Evolutionary conservation across 2,888 invertebrate species (phyloP).

Genomic region (Bellardia pandia): DNA sequence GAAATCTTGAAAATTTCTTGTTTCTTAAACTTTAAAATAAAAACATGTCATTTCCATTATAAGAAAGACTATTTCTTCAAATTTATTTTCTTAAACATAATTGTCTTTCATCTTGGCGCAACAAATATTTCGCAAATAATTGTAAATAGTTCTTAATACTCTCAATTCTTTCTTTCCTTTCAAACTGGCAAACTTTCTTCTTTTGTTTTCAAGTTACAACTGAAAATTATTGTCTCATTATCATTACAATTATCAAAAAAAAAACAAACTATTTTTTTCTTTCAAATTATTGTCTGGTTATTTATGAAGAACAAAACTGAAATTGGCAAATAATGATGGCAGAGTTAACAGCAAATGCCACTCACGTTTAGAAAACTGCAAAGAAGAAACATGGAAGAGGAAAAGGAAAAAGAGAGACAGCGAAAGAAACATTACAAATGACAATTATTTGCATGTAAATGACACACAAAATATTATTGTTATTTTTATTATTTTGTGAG

Average conservation of each 20-base stretch:
- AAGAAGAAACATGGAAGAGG: background rate
- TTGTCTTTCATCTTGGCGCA: too few species aligned
- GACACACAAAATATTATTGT: constrained; percentile 44
- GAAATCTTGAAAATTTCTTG: too few species aligned
- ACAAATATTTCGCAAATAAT: background rate
- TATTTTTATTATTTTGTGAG: constrained; percentile 14
- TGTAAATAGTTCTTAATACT: background rate
- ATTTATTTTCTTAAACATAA: too few species aligned
- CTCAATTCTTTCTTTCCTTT: too few species aligned
- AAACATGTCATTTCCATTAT: too few species aligned
- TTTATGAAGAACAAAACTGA: constrained; percentile 55
- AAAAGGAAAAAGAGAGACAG: background rate
- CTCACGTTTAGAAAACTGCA: constrained; percentile 51
- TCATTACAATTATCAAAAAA: constrained; percentile 34
- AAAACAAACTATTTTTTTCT: background rate
- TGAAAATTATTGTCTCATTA: constrained; percentile 17
- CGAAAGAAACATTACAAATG: constrained; percentile 31
- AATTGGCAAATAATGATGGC: constrained; percentile 52
- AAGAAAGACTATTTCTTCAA: too few species aligned
- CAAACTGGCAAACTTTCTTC: too few species aligned
- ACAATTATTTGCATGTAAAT: constrained; percentile 64
- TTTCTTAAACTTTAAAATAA: too few species aligned
- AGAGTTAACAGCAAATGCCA: constrained; percentile 38
- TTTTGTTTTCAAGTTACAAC: background rate
- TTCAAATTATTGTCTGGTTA: constrained; percentile 12